phyloP scores from a whole-genome alignment of 2,888 invertebrate species.

The Caenorhabditis drosophilae region DNA sequence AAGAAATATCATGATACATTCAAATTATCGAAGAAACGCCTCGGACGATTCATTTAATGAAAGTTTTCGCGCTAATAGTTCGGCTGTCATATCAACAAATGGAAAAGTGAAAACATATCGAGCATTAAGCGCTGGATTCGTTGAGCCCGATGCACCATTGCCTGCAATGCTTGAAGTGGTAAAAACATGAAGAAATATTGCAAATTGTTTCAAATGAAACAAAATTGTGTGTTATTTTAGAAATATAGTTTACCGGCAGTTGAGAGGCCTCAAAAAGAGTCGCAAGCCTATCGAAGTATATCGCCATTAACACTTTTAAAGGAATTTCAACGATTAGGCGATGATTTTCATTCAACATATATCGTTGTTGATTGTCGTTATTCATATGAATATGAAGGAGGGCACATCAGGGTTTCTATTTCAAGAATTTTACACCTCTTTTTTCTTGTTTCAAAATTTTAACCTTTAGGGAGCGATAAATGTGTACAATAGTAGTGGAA shows the following conservation, averaged over 20 bases:
- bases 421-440: no score
- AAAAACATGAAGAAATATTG: no score
- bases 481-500: conserved; percentile 17
- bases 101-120: neutral
- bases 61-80: no score
- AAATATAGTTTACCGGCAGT: conserved; percentile 26
- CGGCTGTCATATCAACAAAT: conserved; percentile 11
- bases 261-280: conserved; percentile 30
- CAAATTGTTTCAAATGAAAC: neutral
- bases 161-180: conserved; percentile 35
- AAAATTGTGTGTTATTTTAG: conserved; percentile 9
- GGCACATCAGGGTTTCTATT: no score
- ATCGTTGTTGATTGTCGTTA: conserved; percentile 46
- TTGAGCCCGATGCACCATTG: conserved; percentile 7
- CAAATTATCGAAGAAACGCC: no score
- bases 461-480: conserved; percentile 34
- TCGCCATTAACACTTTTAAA: conserved; percentile 16
- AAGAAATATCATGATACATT: neutral
- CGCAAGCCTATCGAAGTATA: conserved; percentile 37
- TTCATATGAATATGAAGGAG: conserved; percentile 47
- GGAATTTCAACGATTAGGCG: conserved; percentile 26
- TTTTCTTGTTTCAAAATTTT: no score
- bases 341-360: conserved; percentile 17
- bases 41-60: conserved; percentile 23
- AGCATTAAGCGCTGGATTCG: conserved; percentile 27